Percentiles rank a stretch among this genome's conserved stretches.
phyloP scores from a whole-genome alignment of 2,888 invertebrate species.

The Drosophila formosana region DNA sequence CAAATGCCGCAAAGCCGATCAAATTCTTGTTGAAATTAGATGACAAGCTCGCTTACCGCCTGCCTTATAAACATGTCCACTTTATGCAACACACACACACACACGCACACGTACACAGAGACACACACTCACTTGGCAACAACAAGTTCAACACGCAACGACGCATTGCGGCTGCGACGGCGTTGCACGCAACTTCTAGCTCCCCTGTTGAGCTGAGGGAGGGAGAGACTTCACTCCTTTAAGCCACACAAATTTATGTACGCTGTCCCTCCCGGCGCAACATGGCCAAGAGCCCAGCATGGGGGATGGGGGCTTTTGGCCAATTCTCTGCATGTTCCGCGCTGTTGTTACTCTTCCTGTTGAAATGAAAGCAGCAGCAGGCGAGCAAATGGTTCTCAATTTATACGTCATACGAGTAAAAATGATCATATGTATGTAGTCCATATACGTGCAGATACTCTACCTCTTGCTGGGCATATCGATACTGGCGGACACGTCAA shows the following conservation, averaged over 20 bases:
- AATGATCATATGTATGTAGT: conserved; percentile 27
- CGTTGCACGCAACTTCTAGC: conserved; percentile 64
- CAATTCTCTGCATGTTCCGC: conserved; percentile 33
- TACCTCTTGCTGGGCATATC: conserved; percentile 16
- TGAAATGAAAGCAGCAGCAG: conserved; percentile 75
- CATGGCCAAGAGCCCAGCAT: conserved; percentile 67
- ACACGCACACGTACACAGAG: conserved; percentile 5
- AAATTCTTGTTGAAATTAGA: conserved; percentile 66
- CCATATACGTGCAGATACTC: conserved; percentile 30
- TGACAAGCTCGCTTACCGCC: conserved; percentile 50
- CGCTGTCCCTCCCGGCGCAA: conserved; percentile 34
- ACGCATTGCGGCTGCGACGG: conserved; percentile 34
- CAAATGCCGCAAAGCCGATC: conserved; percentile 60
- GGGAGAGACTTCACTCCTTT: neutral
- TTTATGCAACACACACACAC: conserved; percentile 34
- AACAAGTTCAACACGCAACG: conserved; percentile 45
- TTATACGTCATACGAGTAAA: conserved; percentile 42
- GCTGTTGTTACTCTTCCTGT: conserved; percentile 52
- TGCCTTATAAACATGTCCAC: conserved; percentile 56
- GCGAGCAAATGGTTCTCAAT: conserved; percentile 67
- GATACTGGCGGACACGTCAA: neutral
- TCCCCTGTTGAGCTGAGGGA: conserved; percentile 29
- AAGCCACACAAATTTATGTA: conserved; percentile 60
- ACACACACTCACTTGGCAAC: conserved; percentile 8
- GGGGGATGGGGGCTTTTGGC: conserved; percentile 19